Percentiles rank a stretch among this genome's conserved stretches.
phyloP scores from a whole-genome alignment of 1,140 invertebrate genomes.

The Conus betulinus region DNA sequence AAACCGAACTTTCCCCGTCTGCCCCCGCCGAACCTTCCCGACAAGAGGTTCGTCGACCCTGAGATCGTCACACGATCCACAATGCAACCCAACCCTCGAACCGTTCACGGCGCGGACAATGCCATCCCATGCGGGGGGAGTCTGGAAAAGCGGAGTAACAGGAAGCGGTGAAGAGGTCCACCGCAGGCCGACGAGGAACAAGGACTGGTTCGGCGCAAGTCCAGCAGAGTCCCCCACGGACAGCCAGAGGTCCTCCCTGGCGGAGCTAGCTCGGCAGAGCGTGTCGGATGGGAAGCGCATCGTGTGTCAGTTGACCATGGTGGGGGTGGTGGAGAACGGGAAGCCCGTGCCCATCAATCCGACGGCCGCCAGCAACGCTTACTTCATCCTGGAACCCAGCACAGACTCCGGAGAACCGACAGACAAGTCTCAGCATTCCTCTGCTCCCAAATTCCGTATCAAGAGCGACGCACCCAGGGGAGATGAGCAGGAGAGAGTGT shows the following conservation, averaged over 20 bases:
- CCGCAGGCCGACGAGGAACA: background rate
- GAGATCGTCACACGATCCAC: background rate
- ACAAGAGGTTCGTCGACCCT: background rate
- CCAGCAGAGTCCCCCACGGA: background rate
- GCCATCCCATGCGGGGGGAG: background rate
- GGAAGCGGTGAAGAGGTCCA: background rate
- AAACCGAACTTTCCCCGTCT: background rate
- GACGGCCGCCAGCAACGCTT: background rate
- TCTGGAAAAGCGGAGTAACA: background rate
- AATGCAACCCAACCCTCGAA: background rate
- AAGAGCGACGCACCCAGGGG: background rate
- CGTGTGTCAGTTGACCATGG: constrained; percentile 33
- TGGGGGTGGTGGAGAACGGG: constrained; percentile 37
- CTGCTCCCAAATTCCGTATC: background rate
- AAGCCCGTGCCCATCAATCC: constrained; percentile 5
- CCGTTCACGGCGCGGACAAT: background rate
- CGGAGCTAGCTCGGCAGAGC: constrained; percentile 4
- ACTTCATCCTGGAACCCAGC: constrained; percentile 34
- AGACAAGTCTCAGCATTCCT: background rate
- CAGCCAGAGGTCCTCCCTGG: background rate
- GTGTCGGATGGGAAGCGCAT: background rate
- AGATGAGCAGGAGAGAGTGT: background rate
- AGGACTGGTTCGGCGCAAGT: background rate
- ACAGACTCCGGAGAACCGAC: background rate
- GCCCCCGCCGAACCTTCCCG: background rate